Conservation (phyloP, 2,888 invertebrate species). For the Cheilosia urbana region DNA sequence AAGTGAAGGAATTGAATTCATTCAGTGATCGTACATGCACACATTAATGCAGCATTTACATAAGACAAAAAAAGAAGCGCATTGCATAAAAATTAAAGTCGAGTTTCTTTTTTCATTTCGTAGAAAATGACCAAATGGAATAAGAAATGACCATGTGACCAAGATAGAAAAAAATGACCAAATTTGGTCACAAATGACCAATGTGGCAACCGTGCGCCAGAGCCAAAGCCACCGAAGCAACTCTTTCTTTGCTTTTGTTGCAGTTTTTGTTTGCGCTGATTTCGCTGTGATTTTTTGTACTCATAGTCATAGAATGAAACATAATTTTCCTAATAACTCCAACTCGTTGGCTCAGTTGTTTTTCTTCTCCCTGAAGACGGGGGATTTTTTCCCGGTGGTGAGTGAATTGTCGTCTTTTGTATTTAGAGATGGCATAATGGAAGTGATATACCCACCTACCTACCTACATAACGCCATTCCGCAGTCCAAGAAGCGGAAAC, state of each 20-base stretch:
- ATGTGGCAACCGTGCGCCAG: too few species aligned
- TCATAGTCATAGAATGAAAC: slow-evolving; percentile 23
- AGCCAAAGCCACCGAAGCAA: not conserved
- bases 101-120: too few species aligned
- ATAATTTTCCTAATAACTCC: slow-evolving; percentile 63
- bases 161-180: too few species aligned
- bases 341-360: slow-evolving; percentile 34
- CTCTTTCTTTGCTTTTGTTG: slow-evolving; percentile 22
- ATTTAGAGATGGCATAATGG: not conserved
- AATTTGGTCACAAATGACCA: too few species aligned
- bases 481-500: not conserved
- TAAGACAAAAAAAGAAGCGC: too few species aligned
- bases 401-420: slow-evolving; percentile 34
- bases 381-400: slow-evolving; percentile 3
- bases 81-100: too few species aligned
- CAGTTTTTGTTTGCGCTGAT: slow-evolving; percentile 22
- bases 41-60: too few species aligned
- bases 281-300: slow-evolving; percentile 33
- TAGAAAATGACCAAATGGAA: too few species aligned
- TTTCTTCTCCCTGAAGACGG: slow-evolving; percentile 14
- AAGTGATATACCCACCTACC: slow-evolving; percentile 2
- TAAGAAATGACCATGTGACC: too few species aligned
- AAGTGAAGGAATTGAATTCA: too few species aligned
- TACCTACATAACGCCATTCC: too few species aligned
- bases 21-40: too few species aligned